Evolutionary conservation across 2,113 vertebrate genomes (phyloP).

Genomic region (Trematomus loennbergii): DNA sequence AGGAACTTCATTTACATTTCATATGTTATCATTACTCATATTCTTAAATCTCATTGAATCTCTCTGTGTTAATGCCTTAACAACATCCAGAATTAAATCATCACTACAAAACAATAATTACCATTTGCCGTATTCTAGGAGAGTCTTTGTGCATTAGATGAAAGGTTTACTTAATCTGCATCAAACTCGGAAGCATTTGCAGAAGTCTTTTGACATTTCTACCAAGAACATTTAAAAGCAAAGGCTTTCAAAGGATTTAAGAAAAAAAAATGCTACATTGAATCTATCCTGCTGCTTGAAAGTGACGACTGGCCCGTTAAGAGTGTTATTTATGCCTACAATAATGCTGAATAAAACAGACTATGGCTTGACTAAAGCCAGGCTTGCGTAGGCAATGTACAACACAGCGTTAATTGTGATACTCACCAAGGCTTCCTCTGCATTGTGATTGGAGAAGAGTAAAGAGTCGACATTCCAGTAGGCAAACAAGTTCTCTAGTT

Average conservation of each 20-base stretch:
- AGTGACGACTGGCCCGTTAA: background rate
- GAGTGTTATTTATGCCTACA: background rate
- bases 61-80: background rate
- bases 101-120: background rate
- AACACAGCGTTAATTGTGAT: slow-evolving; percentile 11
- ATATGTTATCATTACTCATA: background rate
- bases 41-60: background rate
- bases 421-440: slow-evolving; percentile 91
- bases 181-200: background rate
- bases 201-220: background rate
- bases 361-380: slow-evolving; percentile 1
- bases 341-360: background rate
- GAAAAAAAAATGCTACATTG: background rate
- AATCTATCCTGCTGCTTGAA: background rate
- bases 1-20: slow-evolving; percentile 7
- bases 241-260: background rate
- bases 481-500: slow-evolving; percentile 94
- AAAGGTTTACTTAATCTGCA: background rate
- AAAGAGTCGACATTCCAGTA: slow-evolving; percentile 97
- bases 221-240: background rate
- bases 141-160: background rate
- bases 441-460: slow-evolving; percentile 89
- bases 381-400: background rate
- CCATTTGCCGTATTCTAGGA: background rate
- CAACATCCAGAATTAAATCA: background rate